Base-by-base conservation (phyloP, 1,140 invertebrate species). In the Tribolium castaneum region DNA sequence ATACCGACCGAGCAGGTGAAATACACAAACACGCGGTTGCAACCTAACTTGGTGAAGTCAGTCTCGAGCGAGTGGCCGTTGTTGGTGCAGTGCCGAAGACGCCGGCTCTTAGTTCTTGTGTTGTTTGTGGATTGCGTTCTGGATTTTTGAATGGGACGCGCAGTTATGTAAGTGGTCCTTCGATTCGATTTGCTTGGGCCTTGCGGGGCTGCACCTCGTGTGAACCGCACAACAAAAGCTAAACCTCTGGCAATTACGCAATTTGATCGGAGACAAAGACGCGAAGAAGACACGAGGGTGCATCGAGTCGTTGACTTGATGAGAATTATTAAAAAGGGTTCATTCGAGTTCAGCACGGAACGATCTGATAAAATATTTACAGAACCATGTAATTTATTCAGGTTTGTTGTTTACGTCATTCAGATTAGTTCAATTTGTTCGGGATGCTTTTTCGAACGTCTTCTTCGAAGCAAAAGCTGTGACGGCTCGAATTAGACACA, bases 1-100 rank as follows among this genome's bases (percentile, higher is more conserved):
- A 51, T 49, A 51, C 56, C 75, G 35, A 22, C 30, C 75, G 56
- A 62, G 54, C 75, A 76, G 75, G 75, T 76, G 75, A 70, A 76
- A 75, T 56, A 56, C 30, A 66, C 14, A 59, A 13, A 75, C 51
- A 59, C 52, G 72, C 30, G 71, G 19, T 73, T 54, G 71, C 49
- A 52, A 54, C 50, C 52, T 54, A 54, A 73, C 45, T 72, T 54
- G 59, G 59, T 72, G 25, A 52, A 72, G 50, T 75, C 72, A 75
- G 72, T 75, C 34, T 54, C 25, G 51, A 56, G 10, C 72, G 49
- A 45, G 72, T 75, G 49, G 10, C 72, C 72, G 51, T 75, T 35
- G 51, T 14, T 71, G 19, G 30, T 70, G 1, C 25, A 22, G 14
- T 70, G 10, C 52, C 22, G 54, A 30, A 22, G 54, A 59, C 16